Evolutionary conservation across 2,797 vertebrate genomes (phyloP).

Genomic region (Chelmon rostratus): DNA sequence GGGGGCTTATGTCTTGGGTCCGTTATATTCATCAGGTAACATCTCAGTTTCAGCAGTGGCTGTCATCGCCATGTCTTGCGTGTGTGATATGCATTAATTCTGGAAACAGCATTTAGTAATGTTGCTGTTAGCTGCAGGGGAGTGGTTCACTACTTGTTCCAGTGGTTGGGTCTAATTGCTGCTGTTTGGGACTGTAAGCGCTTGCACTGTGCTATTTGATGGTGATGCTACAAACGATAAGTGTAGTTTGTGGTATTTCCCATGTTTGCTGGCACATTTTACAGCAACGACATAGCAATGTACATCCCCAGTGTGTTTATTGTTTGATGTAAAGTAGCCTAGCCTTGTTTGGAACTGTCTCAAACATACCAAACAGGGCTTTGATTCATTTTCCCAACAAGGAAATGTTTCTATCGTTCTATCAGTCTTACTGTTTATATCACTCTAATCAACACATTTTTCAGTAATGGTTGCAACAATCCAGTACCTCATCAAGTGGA

Average conservation of each 20-base stretch:
- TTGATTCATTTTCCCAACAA: not conserved
- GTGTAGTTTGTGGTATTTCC: not conserved
- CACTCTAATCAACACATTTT: not conserved
- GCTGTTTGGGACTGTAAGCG: not conserved
- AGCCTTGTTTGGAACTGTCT: not conserved
- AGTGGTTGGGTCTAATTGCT: slow-evolving; percentile 5
- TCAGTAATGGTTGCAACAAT: not conserved
- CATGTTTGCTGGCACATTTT: not conserved
- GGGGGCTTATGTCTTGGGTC: not conserved
- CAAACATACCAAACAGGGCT: not conserved
- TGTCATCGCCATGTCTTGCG: not conserved
- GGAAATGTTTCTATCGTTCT: not conserved
- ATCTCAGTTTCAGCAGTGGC: not conserved
- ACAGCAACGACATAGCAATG: not conserved
- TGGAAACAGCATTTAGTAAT: not conserved
- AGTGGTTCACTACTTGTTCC: not conserved
- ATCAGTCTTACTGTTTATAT: not conserved
- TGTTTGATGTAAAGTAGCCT: not conserved
- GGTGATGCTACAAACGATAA: slow-evolving; percentile 1
- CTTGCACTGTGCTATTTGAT: not conserved
- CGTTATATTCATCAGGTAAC: not conserved
- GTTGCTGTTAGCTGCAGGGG: slow-evolving; percentile 1
- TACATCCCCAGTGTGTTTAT: not conserved
- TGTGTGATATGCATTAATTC: not conserved
- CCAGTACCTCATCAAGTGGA: not conserved